Evolutionary conservation across 1,140 invertebrate genomes (phyloP).

Genomic region (Diabrotica undecimpunctata): DNA sequence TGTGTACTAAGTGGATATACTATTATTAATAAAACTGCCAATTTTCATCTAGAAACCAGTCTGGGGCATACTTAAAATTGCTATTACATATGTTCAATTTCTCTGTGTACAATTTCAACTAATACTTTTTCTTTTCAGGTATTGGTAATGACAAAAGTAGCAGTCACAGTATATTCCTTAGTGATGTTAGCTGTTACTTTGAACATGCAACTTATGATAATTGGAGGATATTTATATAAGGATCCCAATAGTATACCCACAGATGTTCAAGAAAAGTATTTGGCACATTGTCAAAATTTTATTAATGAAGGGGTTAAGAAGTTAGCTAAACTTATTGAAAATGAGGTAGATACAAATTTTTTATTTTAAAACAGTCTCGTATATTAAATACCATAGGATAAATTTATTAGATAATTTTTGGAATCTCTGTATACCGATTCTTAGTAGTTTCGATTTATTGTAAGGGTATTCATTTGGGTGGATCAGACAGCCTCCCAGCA

Average conservation of each 20-base stretch:
- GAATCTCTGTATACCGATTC: no score
- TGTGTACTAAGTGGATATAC: no score
- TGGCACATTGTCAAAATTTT: conserved; percentile 69
- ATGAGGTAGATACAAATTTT: conserved; percentile 53
- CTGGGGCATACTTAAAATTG: neutral
- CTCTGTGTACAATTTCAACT: neutral
- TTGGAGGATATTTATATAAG: conserved; percentile 82
- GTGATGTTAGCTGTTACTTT: conserved; percentile 76
- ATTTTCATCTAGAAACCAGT: no score
- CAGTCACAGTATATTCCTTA: conserved; percentile 74
- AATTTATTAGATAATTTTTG: no score
- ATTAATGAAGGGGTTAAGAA: conserved; percentile 66
- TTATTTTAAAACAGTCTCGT: conserved; percentile 8
- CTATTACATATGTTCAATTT: neutral
- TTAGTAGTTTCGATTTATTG: no score
- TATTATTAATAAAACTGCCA: no score
- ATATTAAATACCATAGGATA: no score
- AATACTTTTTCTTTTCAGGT: conserved; percentile 42
- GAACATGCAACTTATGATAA: conserved; percentile 80
- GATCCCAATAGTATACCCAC: conserved; percentile 54
- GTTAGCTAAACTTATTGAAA: conserved; percentile 61
- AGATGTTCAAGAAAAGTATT: conserved; percentile 69
- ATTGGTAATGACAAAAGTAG: conserved; percentile 64
- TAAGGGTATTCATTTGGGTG: no score
- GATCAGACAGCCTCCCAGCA: no score